These are phyloP conservation scores for Lasioglossum lativentre DNA, from an alignment of 2,888 invertebrate genomes.

Conservation along the genomic window DNA sequence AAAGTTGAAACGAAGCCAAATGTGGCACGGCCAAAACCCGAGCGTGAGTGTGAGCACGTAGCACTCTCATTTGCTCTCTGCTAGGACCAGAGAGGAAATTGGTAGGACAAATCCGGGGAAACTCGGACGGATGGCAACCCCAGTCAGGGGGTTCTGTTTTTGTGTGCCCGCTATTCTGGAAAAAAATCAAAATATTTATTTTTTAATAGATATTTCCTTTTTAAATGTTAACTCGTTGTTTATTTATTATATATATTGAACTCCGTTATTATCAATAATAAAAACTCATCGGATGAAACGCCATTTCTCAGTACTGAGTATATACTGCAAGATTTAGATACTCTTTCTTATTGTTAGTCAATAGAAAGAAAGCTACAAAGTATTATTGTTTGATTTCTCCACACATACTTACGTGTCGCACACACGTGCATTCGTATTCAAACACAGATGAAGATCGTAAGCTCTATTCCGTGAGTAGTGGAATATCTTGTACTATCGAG, in stretches of 20 bases:
- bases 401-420: neutral
- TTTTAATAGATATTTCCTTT: slow-evolving; percentile 56
- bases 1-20: no score
- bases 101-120: no score
- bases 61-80: no score
- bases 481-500: slow-evolving; percentile 47
- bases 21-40: no score
- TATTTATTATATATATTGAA: neutral
- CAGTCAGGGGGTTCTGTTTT: no score
- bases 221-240: neutral
- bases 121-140: no score
- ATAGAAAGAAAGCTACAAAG: slow-evolving; percentile 11
- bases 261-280: neutral
- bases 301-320: neutral
- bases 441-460: neutral
- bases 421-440: neutral
- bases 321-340: neutral
- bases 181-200: slow-evolving; percentile 75
- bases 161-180: no score
- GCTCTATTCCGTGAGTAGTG: slow-evolving; percentile 40
- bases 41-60: no score
- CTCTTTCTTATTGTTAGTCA: neutral
- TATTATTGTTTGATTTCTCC: slow-evolving; percentile 7
- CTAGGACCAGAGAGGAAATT: no score
- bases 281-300: neutral